phyloP scores from a whole-genome alignment of 2,888 invertebrate species.

The Pyrochroa serraticornis region DNA sequence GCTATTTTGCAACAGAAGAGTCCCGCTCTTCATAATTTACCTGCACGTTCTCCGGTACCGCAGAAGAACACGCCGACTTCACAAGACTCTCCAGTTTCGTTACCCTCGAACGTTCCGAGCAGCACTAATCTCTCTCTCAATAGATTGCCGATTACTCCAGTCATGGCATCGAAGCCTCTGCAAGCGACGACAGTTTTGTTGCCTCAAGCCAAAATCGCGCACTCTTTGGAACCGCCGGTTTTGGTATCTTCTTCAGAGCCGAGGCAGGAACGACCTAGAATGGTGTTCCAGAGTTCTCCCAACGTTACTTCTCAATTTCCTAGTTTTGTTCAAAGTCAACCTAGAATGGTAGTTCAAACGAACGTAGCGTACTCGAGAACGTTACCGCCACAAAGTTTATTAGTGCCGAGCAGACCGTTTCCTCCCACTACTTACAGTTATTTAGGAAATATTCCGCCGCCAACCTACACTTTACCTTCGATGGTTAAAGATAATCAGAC shows the following conservation, averaged over 20 bases:
- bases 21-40: slow-evolving; percentile 43
- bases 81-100: slow-evolving; percentile 34
- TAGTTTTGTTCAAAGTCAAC: slow-evolving; percentile 39
- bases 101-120: slow-evolving; percentile 30
- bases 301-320: slow-evolving; percentile 38
- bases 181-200: slow-evolving; percentile 59
- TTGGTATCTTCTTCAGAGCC: slow-evolving; percentile 46
- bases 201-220: slow-evolving; percentile 54
- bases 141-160: slow-evolving; percentile 65
- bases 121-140: slow-evolving; percentile 57
- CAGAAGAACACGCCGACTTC: slow-evolving; percentile 35
- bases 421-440: slow-evolving; percentile 36
- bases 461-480: too few species aligned
- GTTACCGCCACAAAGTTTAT: slow-evolving; percentile 41
- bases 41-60: slow-evolving; percentile 31
- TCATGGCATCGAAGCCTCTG: slow-evolving; percentile 65
- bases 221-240: slow-evolving; percentile 49
- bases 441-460: slow-evolving; percentile 11
- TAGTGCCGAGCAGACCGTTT: slow-evolving; percentile 43
- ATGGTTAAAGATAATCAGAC: background rate
- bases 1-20: too few species aligned
- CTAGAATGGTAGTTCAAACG: slow-evolving; percentile 45
- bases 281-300: slow-evolving; percentile 48
- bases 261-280: slow-evolving; percentile 55
- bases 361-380: slow-evolving; percentile 32